Evolutionary conservation across 2,113 vertebrate species (phyloP).

Genomic region (Rattus norvegicus): DNA sequence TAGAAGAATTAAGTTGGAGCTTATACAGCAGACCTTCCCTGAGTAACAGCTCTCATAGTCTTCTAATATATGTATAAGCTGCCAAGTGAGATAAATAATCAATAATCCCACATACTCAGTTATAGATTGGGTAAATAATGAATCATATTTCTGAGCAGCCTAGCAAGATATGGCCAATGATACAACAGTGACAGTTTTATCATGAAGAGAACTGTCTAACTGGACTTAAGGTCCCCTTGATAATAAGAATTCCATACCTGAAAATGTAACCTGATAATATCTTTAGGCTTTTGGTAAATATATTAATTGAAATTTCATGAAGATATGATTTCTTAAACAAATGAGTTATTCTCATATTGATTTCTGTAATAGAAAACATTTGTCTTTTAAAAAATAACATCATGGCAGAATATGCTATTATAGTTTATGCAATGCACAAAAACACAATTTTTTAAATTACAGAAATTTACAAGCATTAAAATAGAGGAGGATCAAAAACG

Average conservation of each 20-base stretch:
- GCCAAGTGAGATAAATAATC: too few species aligned
- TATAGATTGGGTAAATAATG: background rate
- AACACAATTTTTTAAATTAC: constrained; percentile 76
- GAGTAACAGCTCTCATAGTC: background rate
- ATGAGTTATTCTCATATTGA: constrained; percentile 67
- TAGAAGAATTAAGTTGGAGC: background rate
- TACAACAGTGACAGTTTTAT: background rate
- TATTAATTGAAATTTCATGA: constrained; percentile 83
- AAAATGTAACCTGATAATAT: constrained; percentile 45
- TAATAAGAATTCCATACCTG: background rate
- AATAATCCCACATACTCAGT: too few species aligned
- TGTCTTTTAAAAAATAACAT: constrained; percentile 55
- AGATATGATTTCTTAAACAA: constrained; percentile 75
- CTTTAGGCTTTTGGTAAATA: constrained; percentile 79
- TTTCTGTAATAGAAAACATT: constrained; percentile 50
- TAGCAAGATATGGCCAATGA: background rate
- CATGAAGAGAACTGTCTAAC: background rate
- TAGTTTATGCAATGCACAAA: constrained; percentile 55
- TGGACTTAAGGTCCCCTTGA: background rate
- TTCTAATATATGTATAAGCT: background rate
- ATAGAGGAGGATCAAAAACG: background rate
- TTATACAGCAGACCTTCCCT: background rate
- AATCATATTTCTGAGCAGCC: background rate
- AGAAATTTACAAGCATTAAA: constrained; percentile 49
- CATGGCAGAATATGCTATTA: constrained; percentile 43